Evolutionary conservation across 23 tunicate genomes (phyloP).

Genomic region (Styela plicata): DNA sequence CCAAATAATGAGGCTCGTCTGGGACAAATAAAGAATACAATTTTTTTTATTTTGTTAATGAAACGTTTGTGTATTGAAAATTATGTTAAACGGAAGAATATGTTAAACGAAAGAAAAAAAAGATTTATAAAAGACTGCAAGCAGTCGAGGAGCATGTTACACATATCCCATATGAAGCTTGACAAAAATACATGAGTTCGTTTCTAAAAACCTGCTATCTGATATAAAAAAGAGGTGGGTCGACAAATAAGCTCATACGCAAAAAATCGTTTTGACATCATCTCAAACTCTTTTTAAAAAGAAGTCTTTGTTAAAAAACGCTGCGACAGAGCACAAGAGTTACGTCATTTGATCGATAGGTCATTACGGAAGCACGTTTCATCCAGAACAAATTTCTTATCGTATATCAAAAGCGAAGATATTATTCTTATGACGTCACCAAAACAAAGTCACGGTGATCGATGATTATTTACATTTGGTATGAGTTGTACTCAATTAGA

Average conservation of each 20-base stretch:
- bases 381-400: neutral
- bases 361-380: neutral
- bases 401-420: no score
- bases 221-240: neutral
- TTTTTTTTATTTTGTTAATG: no score
- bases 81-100: no score
- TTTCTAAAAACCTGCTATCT: no score
- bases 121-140: no score
- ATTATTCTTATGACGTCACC: neutral
- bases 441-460: neutral
- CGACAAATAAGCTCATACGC: neutral
- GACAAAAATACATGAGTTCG: no score
- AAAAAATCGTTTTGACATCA: neutral
- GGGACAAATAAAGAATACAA: no score
- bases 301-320: neutral
- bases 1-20: no score
- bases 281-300: neutral
- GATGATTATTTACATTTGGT: neutral
- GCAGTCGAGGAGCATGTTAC: no score
- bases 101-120: no score
- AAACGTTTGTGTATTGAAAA: no score
- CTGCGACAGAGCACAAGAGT: neutral
- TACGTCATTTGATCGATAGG: neutral
- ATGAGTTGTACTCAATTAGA: neutral
- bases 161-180: no score